These are phyloP conservation scores for Saimiri boliviensis DNA, from an alignment of 2,113 vertebrate species.

Conservation along the genomic window DNA sequence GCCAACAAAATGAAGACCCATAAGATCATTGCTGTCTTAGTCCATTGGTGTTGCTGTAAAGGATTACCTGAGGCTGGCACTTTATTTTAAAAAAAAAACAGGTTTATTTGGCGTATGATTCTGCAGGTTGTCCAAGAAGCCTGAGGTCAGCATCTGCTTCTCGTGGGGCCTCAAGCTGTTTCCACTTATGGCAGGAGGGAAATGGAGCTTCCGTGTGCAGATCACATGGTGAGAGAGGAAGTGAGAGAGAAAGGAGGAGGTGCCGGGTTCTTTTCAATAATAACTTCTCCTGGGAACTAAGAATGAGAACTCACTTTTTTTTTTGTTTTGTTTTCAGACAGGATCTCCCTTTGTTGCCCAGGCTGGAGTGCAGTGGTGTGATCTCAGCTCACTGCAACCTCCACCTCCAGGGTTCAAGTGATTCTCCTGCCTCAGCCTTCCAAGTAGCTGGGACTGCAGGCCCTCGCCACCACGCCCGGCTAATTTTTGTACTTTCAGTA, in stretches of 20 bases:
- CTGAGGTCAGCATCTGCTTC: neutral
- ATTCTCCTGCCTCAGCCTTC: too few species aligned
- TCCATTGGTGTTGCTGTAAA: neutral
- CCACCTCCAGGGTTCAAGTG: too few species aligned
- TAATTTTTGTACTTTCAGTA: too few species aligned
- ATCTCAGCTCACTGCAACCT: too few species aligned
- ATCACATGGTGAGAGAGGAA: neutral
- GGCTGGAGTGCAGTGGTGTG: too few species aligned
- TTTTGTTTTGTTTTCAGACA: neutral
- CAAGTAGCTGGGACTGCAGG: too few species aligned
- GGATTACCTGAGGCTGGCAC: neutral
- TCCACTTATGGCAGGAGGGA: neutral
- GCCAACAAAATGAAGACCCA: neutral
- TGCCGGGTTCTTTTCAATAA: neutral
- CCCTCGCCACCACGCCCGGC: fast-evolving
- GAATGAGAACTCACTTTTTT: neutral
- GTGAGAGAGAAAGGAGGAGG: neutral
- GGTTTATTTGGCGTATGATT: neutral
- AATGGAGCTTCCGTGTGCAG: too few species aligned
- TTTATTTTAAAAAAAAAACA: neutral
- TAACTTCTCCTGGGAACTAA: neutral
- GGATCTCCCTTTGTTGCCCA: too few species aligned
- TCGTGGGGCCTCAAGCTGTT: neutral
- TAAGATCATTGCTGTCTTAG: neutral
- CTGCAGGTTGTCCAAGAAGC: neutral